phyloP scores from a whole-genome alignment of 2,888 invertebrate genomes.

The Emmelina monodactyla region DNA sequence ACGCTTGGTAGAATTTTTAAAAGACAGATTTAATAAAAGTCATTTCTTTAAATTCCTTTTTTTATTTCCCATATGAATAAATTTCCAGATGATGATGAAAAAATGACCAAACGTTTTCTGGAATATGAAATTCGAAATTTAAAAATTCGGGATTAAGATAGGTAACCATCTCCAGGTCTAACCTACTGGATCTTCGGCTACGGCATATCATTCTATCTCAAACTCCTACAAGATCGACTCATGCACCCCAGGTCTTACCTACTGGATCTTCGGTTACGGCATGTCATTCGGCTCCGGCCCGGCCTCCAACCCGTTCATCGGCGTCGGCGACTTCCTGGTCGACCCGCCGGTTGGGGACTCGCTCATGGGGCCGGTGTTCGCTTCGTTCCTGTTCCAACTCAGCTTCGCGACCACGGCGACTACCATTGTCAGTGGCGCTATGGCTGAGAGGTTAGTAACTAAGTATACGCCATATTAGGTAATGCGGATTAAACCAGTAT shows the following conservation, averaged over 20 bases:
- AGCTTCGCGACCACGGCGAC: slow-evolving; percentile 91
- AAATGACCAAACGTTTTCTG: too few species aligned
- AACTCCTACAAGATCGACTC: too few species aligned
- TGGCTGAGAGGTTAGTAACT: slow-evolving; percentile 82
- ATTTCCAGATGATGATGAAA: too few species aligned
- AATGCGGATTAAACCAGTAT: too few species aligned
- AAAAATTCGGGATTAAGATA: too few species aligned
- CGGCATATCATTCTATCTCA: slow-evolving; percentile 89
- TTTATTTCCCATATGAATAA: too few species aligned
- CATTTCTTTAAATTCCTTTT: too few species aligned
- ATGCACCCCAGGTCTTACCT: slow-evolving; percentile 78
- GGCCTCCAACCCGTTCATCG: slow-evolving; percentile 80
- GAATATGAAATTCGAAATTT: too few species aligned
- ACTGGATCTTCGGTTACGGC: slow-evolving; percentile 95
- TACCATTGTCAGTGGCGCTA: slow-evolving; percentile 92
- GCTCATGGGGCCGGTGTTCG: slow-evolving; percentile 84
- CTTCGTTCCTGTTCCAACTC: slow-evolving; percentile 89
- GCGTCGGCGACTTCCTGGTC: slow-evolving; percentile 82
- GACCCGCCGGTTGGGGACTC: slow-evolving; percentile 78
- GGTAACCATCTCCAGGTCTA: slow-evolving; percentile 70
- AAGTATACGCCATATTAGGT: too few species aligned
- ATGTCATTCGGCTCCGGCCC: slow-evolving; percentile 83
- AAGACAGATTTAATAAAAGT: too few species aligned
- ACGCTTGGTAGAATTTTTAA: too few species aligned
- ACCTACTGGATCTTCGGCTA: slow-evolving; percentile 97